These are phyloP conservation scores for Drosophila albomicans DNA, from an alignment of 1,140 invertebrate genomes.

Conservation along the genomic window DNA sequence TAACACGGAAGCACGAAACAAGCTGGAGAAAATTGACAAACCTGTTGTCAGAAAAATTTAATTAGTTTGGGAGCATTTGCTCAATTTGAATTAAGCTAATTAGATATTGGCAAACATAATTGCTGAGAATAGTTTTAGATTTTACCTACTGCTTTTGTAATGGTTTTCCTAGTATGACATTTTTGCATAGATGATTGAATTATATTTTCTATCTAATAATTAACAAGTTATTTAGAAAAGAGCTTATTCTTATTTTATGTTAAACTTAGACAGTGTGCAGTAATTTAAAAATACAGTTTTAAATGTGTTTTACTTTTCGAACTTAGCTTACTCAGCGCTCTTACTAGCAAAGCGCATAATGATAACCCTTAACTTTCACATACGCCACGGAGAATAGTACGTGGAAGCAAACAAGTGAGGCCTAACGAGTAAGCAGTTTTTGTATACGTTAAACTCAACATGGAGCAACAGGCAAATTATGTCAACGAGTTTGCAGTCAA, in stretches of 20 bases:
- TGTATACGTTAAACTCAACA: conserved; percentile 68
- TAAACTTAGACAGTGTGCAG: neutral
- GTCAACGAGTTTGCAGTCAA: conserved; percentile 69
- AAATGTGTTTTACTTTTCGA: conserved; percentile 52
- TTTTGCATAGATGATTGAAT: neutral
- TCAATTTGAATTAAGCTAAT: conserved; percentile 78
- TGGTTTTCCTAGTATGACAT: conserved; percentile 1
- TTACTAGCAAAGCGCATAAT: conserved; percentile 59
- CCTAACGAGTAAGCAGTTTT: conserved; percentile 74
- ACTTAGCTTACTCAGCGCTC: conserved; percentile 25
- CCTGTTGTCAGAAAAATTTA: neutral
- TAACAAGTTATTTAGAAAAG: no score
- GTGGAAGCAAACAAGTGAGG: conserved; percentile 61
- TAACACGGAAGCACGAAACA: neutral
- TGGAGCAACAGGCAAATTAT: conserved; percentile 70
- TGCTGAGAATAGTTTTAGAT: conserved; percentile 66
- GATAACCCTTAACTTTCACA: conserved; percentile 77
- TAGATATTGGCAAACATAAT: conserved; percentile 79
- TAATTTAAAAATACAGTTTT: neutral
- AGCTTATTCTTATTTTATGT: no score
- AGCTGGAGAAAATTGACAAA: neutral
- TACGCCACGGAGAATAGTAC: conserved; percentile 38
- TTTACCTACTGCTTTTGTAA: conserved; percentile 18
- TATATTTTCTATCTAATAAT: no score
- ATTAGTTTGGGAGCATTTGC: conserved; percentile 48